Base-by-base conservation (phyloP, 2,797 vertebrate genomes). In the Dipus sagitta region DNA sequence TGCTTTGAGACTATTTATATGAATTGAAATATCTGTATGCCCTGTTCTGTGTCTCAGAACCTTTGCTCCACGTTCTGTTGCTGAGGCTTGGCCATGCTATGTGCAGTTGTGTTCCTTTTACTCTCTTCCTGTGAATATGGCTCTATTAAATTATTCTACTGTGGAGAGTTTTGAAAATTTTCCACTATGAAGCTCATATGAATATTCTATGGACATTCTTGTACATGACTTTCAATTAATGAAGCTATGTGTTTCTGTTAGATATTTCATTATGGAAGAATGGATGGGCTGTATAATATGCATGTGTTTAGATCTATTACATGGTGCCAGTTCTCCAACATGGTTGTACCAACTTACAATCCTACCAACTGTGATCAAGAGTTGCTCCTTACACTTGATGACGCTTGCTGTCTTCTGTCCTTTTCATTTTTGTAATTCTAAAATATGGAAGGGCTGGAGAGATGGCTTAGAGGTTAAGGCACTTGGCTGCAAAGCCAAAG, bases 381-480 rank as follows among this genome's bases (percentile, higher is more conserved):
- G 11, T 34, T 34, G 23, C 7, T 75, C 75, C 23, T n/a, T 5
- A 28, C 1, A 78, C 47, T 52, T 65, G 34, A 60, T 7, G 34
- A 71, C 18, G 26, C 67, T n/a, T 67, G 38, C 15, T 79, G 32
- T 74, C 80, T 65, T 86, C 60, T 58, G 65, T 76, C 47, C 58
- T 77, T 67, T 87, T 24, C 76, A 32, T 91, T 92, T 68, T 52
- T 77, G 71, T 78, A 54, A 26, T 68, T 68, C 64, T 62, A 77
- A 65, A 92, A 34, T 85, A 64, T 72, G 47, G 47, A 47, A 47
- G 11, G 47, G 11, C 47, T 47, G 47, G 47, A 47, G 47, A 47
- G 47, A 47, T 47, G 11, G 47, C 47, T 47, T 47, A 47, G 9
- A 7, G 47, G 47, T 47, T 47, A 47, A 47, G 47, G 47, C 9